phyloP scores from a whole-genome alignment of 2,113 vertebrate species.

The Siphamia tubifer region DNA sequence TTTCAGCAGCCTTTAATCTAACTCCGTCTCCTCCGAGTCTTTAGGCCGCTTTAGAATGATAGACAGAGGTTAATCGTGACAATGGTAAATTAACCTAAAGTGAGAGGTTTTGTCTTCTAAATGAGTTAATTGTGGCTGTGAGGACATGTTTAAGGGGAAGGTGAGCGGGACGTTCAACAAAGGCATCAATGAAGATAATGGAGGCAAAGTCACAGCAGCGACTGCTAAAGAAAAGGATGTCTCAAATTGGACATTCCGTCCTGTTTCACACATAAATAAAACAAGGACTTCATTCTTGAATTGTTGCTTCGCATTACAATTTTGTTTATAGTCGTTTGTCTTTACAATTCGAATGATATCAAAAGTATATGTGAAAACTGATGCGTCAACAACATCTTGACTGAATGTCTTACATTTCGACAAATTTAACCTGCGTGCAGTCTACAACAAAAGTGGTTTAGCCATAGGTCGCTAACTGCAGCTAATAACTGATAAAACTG shows the following conservation, averaged over 20 bases:
- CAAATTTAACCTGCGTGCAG: no score
- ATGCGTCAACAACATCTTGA: no score
- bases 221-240: not conserved
- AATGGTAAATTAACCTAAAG: slow-evolving; percentile 49
- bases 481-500: no score
- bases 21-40: slow-evolving; percentile 39
- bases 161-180: slow-evolving; percentile 8
- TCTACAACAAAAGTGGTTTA: no score
- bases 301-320: no score
- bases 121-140: slow-evolving; percentile 23
- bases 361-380: no score
- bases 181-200: not conserved
- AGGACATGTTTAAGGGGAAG: not conserved
- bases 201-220: slow-evolving; percentile 15
- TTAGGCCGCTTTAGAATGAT: slow-evolving; percentile 46
- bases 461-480: no score
- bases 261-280: not conserved
- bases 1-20: slow-evolving; percentile 21
- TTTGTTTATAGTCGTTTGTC: no score
- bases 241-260: not conserved
- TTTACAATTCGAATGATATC: no score
- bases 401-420: no score
- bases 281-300: no score
- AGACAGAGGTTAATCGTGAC: slow-evolving; percentile 68
- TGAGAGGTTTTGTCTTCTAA: slow-evolving; percentile 12